Evolutionary conservation across 2,113 vertebrate species (phyloP), one percentile per base, ranked within the genome.

Genomic region (Dunckerocampus dactyliophorus): DNA sequence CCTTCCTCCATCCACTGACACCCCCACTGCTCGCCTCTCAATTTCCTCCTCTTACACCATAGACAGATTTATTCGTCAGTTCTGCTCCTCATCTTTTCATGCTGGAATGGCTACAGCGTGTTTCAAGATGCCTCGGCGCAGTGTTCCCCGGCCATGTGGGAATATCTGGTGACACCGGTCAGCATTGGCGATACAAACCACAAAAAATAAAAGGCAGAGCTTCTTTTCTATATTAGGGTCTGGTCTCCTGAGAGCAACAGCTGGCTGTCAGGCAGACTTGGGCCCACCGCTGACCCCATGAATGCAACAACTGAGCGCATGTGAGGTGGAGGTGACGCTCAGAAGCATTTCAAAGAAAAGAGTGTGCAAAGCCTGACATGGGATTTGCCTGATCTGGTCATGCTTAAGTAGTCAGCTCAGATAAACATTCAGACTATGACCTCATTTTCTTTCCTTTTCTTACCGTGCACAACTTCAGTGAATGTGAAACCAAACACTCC

Each of bases 221-320:
- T 59, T 20, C 39, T 53, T 15, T 59, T 77, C 85, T 88, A 87
- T 79, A 86, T 85, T 82, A 84, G 80, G 84, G 74, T 16, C 60
- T 14, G 20, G 84, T 85, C 74, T 85, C n/a, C 85, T 59, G 74
- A 69, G 81, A 80, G 77, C 74, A 69, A 81, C 87, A 84, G 82
- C 80, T 88, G 85, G 54, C 75, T 62, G 56, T 47, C 11, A 3
- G 85, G 82, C 80, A 83, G 77, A 85, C 55, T 80, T 53, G 42
- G 13, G 11, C 39, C 69, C 67, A 43, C 37, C 69, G 46, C 48
- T 49, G 48, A 47, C 39, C 62, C 17, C 47, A 13, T 0, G 9
- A 46, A 67, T 47, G 21, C 56, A 59, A 61, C 19, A 3, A 58
- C 21, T 47, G 14, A 3, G 7, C 17, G 11, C 59, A 53, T 22